phyloP scores from a whole-genome alignment of 2,888 invertebrate species.

The Notodonta ziczac region DNA sequence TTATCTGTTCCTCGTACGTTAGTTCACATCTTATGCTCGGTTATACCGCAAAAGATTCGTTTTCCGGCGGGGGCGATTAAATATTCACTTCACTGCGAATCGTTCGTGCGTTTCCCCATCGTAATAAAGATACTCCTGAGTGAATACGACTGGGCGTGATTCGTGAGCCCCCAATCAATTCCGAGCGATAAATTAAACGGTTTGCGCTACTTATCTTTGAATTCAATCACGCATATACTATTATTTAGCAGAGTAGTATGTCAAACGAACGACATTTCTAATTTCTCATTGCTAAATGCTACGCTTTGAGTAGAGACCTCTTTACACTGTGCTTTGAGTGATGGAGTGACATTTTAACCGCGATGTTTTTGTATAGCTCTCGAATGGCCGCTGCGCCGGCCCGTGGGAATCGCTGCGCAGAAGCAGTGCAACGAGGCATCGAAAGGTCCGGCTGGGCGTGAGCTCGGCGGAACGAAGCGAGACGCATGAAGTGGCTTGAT shows the following conservation, averaged over 20 bases:
- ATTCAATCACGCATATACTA: constrained; percentile 10
- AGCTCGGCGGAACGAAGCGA: constrained; percentile 72
- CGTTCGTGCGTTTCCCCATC: constrained; percentile 31
- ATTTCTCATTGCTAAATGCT: constrained; percentile 30
- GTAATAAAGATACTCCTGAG: constrained; percentile 15
- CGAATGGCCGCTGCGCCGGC: constrained; percentile 5
- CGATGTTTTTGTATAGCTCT: constrained; percentile 25
- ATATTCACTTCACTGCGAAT: constrained; percentile 31
- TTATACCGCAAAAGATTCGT: constrained; percentile 11
- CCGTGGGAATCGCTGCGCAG: constrained; percentile 49
- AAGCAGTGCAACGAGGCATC: constrained; percentile 39
- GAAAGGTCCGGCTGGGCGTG: constrained; percentile 51
- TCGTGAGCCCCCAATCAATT: constrained; percentile 55
- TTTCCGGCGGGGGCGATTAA: constrained; percentile 24
- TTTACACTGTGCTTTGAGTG: constrained; percentile 19
- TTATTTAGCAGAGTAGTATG: constrained; percentile 9
- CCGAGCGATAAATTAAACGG: constrained; percentile 45
- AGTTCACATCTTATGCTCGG: background rate
- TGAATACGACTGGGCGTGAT: constrained; percentile 37
- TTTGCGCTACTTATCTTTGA: constrained; percentile 15
- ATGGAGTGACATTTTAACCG: constrained; percentile 23
- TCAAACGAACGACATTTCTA: constrained; percentile 6
- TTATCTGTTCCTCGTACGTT: constrained; percentile 36
- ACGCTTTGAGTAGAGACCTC: constrained; percentile 12
- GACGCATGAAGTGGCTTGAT: constrained; percentile 53